A percentile compares a stretch with the other conserved stretches of the same genome.
These are phyloP conservation scores for Podarcis muralis DNA, from an alignment of 2,113 vertebrate genomes.

Conservation along the genomic window DNA sequence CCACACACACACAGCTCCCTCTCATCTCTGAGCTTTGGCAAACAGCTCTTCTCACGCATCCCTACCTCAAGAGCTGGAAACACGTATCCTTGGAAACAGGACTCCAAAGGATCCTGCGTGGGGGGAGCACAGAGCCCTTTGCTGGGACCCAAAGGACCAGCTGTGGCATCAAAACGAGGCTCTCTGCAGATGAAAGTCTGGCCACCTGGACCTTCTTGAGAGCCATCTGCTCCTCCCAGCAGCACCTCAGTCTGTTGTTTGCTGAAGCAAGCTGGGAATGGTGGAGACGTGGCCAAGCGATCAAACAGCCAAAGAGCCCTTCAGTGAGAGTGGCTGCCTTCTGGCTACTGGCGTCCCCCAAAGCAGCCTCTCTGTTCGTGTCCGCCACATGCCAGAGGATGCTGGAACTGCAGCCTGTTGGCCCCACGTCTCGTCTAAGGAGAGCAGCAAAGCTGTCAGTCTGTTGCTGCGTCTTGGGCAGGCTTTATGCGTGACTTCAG, in stretches of 20 bases:
- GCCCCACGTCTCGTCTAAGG: too few species aligned
- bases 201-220: neutral
- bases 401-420: neutral
- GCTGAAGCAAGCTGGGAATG: neutral
- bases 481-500: neutral
- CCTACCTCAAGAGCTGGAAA: neutral
- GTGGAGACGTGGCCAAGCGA: neutral
- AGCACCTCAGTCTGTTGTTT: neutral
- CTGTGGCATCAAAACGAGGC: neutral
- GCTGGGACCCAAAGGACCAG: neutral
- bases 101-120: too few species aligned
- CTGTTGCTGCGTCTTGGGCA: neutral
- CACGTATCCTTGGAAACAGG: neutral
- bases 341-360: neutral
- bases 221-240: conserved; percentile 12
- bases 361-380: too few species aligned
- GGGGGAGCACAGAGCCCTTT: neutral
- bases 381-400: neutral
- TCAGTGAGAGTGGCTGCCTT: too few species aligned
- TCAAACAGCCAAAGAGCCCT: rapidly evolving
- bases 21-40: neutral
- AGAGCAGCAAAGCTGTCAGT: neutral
- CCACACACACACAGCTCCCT: neutral
- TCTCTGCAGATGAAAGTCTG: neutral
- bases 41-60: neutral